These are phyloP conservation scores for Leistus spinibarbis DNA, from an alignment of 2,888 invertebrate genomes.

Conservation along the genomic window DNA sequence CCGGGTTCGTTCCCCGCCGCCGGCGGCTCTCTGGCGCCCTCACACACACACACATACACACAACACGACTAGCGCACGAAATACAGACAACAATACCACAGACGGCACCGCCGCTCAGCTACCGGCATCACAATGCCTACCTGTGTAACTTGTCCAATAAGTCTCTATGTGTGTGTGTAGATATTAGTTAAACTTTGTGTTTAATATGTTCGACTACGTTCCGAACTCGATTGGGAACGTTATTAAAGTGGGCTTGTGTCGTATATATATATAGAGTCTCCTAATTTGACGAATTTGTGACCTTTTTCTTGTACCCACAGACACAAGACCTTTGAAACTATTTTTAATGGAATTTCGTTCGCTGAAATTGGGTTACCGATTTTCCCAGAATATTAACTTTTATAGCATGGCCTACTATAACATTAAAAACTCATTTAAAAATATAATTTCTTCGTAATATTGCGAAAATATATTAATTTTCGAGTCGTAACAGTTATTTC, in stretches of 20 bases:
- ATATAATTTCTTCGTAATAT: too few relatives aligned
- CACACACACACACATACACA: not conserved
- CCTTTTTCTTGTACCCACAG: too few relatives aligned
- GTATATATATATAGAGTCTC: not conserved
- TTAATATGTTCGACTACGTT: not conserved
- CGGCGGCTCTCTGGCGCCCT: constrained; percentile 47
- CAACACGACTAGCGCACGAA: not conserved
- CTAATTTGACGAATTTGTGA: not conserved
- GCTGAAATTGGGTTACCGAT: too few relatives aligned
- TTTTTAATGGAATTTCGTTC: too few relatives aligned
- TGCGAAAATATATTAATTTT: too few relatives aligned
- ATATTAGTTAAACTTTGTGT: not conserved
- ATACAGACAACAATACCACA: not conserved
- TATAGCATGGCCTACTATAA: too few relatives aligned
- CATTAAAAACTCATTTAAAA: too few relatives aligned
- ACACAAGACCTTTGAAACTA: too few relatives aligned
- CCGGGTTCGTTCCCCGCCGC: constrained; percentile 43
- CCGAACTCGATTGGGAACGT: not conserved
- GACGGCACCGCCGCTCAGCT: not conserved
- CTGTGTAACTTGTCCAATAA: not conserved
- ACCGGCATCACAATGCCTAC: not conserved
- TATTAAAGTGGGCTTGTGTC: not conserved
- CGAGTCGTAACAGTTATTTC: too few relatives aligned
- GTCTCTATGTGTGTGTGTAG: too few relatives aligned
- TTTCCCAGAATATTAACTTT: too few relatives aligned